Base-by-base conservation (phyloP, 2,113 vertebrate genomes). In the Dendrocopos noguchii region DNA sequence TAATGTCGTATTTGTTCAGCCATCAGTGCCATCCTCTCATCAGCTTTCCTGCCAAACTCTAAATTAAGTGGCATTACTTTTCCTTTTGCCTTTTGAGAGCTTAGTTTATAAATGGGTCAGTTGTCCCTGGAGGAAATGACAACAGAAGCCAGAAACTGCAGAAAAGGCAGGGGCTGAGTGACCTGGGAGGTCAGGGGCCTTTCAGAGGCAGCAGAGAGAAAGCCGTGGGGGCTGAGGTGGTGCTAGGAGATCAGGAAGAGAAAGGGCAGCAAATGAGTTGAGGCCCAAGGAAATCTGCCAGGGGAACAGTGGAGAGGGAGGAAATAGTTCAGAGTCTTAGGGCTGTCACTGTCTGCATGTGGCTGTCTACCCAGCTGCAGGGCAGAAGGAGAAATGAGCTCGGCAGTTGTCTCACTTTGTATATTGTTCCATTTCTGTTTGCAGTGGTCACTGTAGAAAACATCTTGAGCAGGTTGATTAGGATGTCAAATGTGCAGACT, bases 11-110 rank as follows among this genome's bases (percentile, higher is more conserved):
- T 52, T 20, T 77, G 28, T 66, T 92, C 60, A 60, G 44, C 63
- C 70, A 57, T 7, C 7, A 1, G 31, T 12, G 47, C 22, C 2
- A 6, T 13, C 22, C 0, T 0, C 29, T 71, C 55, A 22, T 46
- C 70, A 55, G 18, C 34, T 15, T n/a, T 75, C 34, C 66, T 64
- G 65, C 46, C 65, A 68, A 68, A 16, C 24, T 65, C 36, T 36
- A 50, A 68, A 56, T 33, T 36, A 55, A 34, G 12, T 21, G 64
- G 53, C 7, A 70, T 83, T 68, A 47, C 52, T 36, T 75, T 93
- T 87, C 17, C 52, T 42, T 44, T 44, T 71, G 27, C 33, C 53
- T 50, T 53, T 82, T 73, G 25, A 20, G 59, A 61, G 19, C 46
- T 75, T 55, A 29, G 72, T 57, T 72, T 66, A 2, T n/a, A n/a